A percentile compares a stretch with the other conserved stretches of the same genome.
Conservation (phyloP, 2,113 vertebrate genomes). For the Alosa alosa region DNA sequence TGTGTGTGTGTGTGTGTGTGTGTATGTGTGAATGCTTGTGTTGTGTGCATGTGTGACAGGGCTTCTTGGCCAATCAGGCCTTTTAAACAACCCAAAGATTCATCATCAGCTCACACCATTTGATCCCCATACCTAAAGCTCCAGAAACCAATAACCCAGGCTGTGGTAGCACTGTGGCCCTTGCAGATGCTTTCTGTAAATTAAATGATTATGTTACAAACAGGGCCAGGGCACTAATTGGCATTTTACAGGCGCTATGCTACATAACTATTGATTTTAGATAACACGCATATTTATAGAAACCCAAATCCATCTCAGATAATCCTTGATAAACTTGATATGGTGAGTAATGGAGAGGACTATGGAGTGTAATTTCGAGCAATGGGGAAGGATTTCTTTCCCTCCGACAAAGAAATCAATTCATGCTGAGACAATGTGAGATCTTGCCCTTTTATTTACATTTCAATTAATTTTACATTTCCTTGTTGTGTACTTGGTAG, state of each 20-base stretch:
- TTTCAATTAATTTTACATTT: conserved; percentile 48
- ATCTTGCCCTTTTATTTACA: conserved; percentile 44
- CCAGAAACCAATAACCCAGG: not conserved
- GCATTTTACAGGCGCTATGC: not conserved
- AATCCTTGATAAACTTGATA: conserved; percentile 39
- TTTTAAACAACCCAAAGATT: not conserved
- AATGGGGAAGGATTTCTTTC: conserved; percentile 22
- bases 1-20: too few species aligned
- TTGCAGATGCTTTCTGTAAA: conserved; percentile 37
- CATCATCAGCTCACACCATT: not conserved
- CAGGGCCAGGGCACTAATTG: conserved; percentile 31
- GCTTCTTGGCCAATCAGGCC: not conserved
- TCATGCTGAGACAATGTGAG: conserved; percentile 16
- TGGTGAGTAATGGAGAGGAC: conserved; percentile 31
- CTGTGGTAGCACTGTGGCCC: not conserved
- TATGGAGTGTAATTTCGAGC: conserved; percentile 16
- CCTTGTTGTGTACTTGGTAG: conserved; percentile 24
- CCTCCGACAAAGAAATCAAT: conserved; percentile 44
- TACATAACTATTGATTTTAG: conserved; percentile 38
- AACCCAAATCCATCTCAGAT: conserved; percentile 29
- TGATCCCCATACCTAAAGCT: not conserved
- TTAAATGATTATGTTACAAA: conserved; percentile 41
- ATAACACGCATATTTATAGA: conserved; percentile 40
- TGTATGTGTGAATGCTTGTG: not conserved
- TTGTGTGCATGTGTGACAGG: not conserved